phyloP scores from a whole-genome alignment of 2,797 vertebrate species.

The Leptoclinus maculatus region DNA sequence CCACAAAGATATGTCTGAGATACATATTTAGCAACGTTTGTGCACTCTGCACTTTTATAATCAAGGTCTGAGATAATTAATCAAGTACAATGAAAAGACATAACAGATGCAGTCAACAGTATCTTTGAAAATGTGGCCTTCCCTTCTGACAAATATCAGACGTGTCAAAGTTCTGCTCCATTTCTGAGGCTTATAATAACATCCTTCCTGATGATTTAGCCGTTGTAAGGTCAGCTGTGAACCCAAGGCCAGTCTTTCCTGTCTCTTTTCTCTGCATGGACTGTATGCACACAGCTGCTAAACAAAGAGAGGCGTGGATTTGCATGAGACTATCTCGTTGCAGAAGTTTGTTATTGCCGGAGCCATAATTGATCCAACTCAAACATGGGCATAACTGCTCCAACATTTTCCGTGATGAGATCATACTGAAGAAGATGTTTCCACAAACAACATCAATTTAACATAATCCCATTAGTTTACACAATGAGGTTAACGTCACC shows the following conservation, averaged over 20 bases:
- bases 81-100: background rate
- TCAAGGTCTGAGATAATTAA: background rate
- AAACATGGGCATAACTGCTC: background rate
- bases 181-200: slow-evolving; percentile 25
- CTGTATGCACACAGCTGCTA: background rate
- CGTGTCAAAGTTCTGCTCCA: background rate
- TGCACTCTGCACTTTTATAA: background rate
- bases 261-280: background rate
- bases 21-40: background rate
- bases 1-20: slow-evolving; percentile 4
- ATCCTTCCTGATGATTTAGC: slow-evolving; percentile 25
- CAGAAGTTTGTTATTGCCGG: background rate
- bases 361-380: background rate
- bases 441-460: background rate
- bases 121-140: background rate
- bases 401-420: background rate
- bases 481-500: background rate
- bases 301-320: background rate
- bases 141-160: background rate
- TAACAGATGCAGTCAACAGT: background rate
- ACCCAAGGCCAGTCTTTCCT: background rate
- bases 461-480: background rate
- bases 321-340: background rate
- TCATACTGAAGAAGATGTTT: background rate
- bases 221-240: slow-evolving; percentile 13